These are phyloP conservation scores for Peromyscus leucopus DNA, from an alignment of 2,113 vertebrate species.

Conservation along the genomic window DNA sequence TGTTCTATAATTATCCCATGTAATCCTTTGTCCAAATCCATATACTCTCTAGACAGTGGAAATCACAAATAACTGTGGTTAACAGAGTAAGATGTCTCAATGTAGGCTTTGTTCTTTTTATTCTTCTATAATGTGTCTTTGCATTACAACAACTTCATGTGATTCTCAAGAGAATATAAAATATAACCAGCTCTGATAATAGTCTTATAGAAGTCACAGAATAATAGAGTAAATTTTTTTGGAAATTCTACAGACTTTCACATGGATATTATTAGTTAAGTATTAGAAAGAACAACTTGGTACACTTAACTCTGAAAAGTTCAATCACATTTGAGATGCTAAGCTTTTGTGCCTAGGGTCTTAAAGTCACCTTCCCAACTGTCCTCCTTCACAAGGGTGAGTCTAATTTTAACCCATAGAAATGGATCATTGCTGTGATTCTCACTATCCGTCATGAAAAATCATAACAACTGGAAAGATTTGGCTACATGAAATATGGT, in stretches of 20 bases:
- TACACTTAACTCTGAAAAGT: background rate
- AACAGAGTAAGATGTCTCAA: background rate
- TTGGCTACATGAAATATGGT: background rate
- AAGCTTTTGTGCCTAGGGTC: background rate
- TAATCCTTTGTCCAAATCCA: background rate
- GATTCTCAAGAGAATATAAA: background rate
- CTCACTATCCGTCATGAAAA: background rate
- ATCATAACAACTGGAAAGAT: background rate
- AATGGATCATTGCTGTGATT: background rate
- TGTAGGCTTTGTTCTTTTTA: background rate
- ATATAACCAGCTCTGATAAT: background rate
- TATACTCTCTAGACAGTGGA: background rate
- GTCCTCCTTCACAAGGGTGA: background rate
- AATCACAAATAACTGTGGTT: background rate
- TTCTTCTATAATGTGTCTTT: background rate
- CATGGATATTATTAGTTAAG: background rate
- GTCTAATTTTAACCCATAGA: background rate
- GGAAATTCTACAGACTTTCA: background rate
- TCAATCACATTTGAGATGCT: background rate
- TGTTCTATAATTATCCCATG: background rate
- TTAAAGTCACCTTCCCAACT: background rate
- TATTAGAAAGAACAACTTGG: background rate
- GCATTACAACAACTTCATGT: background rate
- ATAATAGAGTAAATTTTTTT: background rate
- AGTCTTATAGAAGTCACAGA: background rate